Percentiles rank a stretch among this genome's conserved stretches.
These are phyloP conservation scores for Pelusios castaneus DNA, from an alignment of 2,113 vertebrate species.

Conservation along the genomic window DNA sequence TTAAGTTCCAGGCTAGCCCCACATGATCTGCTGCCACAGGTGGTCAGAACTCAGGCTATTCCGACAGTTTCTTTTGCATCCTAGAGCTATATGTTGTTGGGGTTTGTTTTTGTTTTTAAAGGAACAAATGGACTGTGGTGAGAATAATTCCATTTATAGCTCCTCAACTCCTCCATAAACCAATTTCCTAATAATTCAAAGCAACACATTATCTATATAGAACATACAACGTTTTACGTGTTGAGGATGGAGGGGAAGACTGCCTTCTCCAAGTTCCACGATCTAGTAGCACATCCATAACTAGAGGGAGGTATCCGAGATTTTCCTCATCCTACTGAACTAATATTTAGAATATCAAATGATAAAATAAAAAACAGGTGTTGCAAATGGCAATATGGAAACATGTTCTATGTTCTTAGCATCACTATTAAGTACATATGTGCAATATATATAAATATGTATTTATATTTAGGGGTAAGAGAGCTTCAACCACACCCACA, in stretches of 20 bases:
- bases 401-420: not conserved
- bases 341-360: not conserved
- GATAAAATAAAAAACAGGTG: not conserved
- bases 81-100: not conserved
- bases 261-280: not conserved
- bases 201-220: not conserved
- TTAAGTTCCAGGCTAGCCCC: not conserved
- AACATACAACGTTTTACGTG: not conserved
- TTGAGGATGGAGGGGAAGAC: not conserved
- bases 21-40: not conserved
- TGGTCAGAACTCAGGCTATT: not conserved
- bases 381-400: no score
- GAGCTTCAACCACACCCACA: not conserved
- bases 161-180: not conserved
- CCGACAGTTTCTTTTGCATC: not conserved
- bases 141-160: not conserved
- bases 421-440: not conserved
- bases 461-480: accelerated
- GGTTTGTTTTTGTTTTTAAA: not conserved
- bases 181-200: not conserved
- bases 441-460: not conserved
- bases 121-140: not conserved
- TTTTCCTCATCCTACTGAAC: not conserved
- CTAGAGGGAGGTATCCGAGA: not conserved
- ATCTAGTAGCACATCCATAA: not conserved